Evolutionary conservation across 2,113 vertebrate species (phyloP).

Genomic region (Trichechus manatus): DNA sequence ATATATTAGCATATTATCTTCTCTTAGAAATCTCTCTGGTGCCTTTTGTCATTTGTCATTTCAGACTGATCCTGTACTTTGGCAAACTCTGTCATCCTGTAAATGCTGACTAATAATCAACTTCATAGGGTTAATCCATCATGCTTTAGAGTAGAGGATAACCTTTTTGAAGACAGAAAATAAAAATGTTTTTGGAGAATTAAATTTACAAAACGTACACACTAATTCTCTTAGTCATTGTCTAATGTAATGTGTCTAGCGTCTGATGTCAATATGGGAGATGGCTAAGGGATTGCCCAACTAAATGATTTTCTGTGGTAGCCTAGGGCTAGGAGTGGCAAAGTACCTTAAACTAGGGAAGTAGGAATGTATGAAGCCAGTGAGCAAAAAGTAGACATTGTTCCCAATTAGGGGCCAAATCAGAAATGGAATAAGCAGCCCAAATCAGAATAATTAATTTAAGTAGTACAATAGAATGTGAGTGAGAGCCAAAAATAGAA

Average conservation of each 20-base stretch:
- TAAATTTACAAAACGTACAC: not conserved
- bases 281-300: not conserved
- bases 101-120: not conserved
- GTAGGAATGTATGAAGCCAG: not conserved
- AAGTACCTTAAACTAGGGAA: not conserved
- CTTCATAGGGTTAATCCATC: not conserved
- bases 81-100: not conserved
- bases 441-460: not conserved
- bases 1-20: not conserved
- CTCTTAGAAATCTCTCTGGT: not conserved
- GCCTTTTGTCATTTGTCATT: not conserved
- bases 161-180: not conserved
- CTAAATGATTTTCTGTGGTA: not conserved
- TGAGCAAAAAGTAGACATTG: not conserved
- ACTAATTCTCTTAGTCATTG: not conserved
- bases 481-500: not conserved
- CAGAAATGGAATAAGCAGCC: not conserved
- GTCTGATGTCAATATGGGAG: not conserved
- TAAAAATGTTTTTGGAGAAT: not conserved
- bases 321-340: not conserved
- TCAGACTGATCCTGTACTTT: not conserved
- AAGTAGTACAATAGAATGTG: not conserved
- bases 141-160: not conserved
- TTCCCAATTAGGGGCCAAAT: not conserved
- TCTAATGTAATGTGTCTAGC: not conserved